Evolutionary conservation across 2,113 vertebrate species (phyloP), one percentile per base, ranked within the genome.

Genomic region (Cynoglossus semilaevis): DNA sequence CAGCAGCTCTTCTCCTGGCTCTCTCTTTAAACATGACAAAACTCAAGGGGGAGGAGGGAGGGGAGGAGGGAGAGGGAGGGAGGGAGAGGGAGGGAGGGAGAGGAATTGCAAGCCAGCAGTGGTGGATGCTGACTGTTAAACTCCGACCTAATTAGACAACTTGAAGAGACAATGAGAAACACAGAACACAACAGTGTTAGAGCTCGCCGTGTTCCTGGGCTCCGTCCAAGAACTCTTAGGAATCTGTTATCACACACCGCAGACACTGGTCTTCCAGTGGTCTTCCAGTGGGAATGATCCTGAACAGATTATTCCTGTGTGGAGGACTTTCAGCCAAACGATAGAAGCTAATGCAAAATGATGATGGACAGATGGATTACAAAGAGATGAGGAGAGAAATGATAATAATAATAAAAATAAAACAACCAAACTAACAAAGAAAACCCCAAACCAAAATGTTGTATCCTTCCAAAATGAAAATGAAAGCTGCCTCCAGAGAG

Each of bases 191-290:
- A 12, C 34, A 69, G 69, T 75, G 53, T 68, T 49, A 11, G 9
- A 35, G 54, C 48, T 77, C 17, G 37, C 45, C 58, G 16, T 60
- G 76, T 79, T 69, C 62, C 61, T 41, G 46, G 74, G 66, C 46
- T 46, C 43, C 61, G 69, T 77, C 84, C 82, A 86, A 76, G 63
- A 82, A 75, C 76, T 79, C 63, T 57, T 51, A 73, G 79, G 14
- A 83, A 83, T 81, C 70, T 86, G 86, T 87, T 73, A 88, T 85
- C 81, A 76, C 13, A 76, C 13, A 41, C 72, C 74, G 76, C 82
- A 83, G 74, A 85, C 67, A 67, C 71, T 74, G 76, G 75, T 65
- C 70, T 77, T 70, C 83, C 70, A 54, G 65, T 53, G 48, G 55
- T 64, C 66, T 71, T 80, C 71, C 72, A 68, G 67, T 56, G 67